These are phyloP conservation scores for Hydrotaea diabolus DNA, from an alignment of 2,888 invertebrate species.

Conservation along the genomic window DNA sequence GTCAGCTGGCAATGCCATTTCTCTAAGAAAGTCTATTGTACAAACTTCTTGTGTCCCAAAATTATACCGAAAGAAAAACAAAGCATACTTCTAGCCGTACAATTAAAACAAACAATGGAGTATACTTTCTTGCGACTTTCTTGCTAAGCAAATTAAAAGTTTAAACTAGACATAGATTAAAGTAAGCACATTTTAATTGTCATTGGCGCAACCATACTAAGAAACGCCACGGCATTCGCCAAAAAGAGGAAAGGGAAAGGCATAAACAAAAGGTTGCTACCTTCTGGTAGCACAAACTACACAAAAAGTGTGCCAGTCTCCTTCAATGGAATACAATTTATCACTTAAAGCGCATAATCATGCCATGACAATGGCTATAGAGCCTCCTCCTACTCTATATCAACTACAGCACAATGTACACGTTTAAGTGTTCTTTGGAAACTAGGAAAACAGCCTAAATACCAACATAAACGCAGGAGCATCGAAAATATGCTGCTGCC, in stretches of 20 bases:
- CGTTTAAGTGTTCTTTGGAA: background rate
- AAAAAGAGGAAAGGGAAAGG: background rate
- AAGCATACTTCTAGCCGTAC: background rate
- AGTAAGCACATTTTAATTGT: background rate
- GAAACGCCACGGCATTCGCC: background rate
- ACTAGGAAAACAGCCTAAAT: background rate
- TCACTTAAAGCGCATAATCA: slow-evolving; percentile 54
- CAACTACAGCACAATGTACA: background rate
- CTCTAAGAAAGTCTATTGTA: background rate
- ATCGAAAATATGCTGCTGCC: slow-evolving; percentile 9
- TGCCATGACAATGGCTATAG: slow-evolving; percentile 42
- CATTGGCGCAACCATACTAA: background rate
- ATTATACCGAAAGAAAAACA: background rate
- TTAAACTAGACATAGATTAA: background rate
- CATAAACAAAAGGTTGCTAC: background rate
- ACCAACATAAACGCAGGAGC: background rate
- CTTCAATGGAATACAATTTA: slow-evolving; percentile 52
- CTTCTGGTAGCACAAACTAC: background rate
- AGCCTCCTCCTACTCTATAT: background rate
- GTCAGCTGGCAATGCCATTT: background rate
- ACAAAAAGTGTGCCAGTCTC: background rate
- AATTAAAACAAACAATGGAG: background rate
- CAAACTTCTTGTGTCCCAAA: background rate
- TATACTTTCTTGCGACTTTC: background rate
- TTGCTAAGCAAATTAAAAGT: background rate